phyloP scores from a whole-genome alignment of 2,113 vertebrate genomes.

The Brienomyrus longianalis region DNA sequence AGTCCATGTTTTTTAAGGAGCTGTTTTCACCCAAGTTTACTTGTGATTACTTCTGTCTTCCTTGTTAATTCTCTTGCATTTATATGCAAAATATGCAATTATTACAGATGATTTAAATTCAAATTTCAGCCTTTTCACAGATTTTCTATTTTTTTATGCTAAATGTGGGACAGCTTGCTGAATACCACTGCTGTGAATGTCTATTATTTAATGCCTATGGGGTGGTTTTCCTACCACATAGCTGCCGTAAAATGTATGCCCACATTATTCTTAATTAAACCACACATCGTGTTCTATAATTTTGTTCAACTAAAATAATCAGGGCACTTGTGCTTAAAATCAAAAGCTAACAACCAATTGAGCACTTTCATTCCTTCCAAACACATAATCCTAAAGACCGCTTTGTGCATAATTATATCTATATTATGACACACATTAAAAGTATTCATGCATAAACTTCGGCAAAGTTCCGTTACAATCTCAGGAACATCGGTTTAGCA shows the following conservation, averaged over 20 bases:
- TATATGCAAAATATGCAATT: constrained; percentile 16
- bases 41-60: background rate
- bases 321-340: constrained; percentile 12
- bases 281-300: constrained; percentile 10
- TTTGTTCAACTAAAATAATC: constrained; percentile 18
- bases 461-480: background rate
- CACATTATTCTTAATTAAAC: constrained; percentile 16
- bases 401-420: constrained; percentile 3
- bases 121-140: constrained; percentile 8
- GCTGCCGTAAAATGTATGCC: background rate
- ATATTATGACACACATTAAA: constrained; percentile 2
- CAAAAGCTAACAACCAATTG: constrained; percentile 8
- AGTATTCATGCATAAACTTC: constrained; percentile 2
- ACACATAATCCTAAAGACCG: constrained; percentile 11
- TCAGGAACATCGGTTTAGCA: background rate
- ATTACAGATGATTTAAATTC: constrained; percentile 15
- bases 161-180: background rate
- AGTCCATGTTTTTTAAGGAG: background rate
- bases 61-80: constrained; percentile 16
- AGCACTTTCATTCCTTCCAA: background rate
- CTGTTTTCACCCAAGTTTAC: background rate
- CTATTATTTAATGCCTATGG: constrained; percentile 10
- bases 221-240: background rate
- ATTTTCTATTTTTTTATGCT: background rate
- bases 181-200: background rate